Evolutionary conservation across 2,797 vertebrate species (phyloP), one percentile per base, ranked within the genome.

Genomic region (Neolamprologus multifasciatus): DNA sequence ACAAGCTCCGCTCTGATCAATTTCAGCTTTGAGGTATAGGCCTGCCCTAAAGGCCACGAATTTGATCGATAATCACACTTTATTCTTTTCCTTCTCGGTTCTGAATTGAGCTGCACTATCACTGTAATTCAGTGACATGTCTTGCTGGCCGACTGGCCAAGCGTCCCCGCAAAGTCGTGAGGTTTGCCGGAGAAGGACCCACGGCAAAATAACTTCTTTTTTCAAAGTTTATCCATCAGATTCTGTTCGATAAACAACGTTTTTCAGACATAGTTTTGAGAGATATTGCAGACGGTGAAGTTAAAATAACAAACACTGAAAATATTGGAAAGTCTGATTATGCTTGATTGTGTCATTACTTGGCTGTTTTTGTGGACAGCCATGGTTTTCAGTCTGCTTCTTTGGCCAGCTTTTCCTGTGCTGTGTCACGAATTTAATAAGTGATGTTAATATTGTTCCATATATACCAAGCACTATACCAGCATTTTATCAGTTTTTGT

Each of bases 1-100:
- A 4, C 1, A 2, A 36, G 64, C 55, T 81, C 64, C 14, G 26
- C 77, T 78, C 7, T 54, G 79, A 88, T 92, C 84, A 88, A 43
- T 89, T 90, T 36, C 17, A 40, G 77, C 51, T 69, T 40, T 8
- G 26, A 64, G 54, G 84, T 26, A 76, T 76, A 50, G 26, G 17
- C 45, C 45, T 76, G 26, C 71, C 71, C 26, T n/a, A 50, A 33
- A 76, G 3, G 43, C 31, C 54, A 40, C 51, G 38, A 64, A 87
- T 86, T 51, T 82, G 45, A 91, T 85, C 33, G 59, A n/a, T 38
- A 78, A 40, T 86, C n/a, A 12, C 33, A 87, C 74, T 89, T 7
- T 40, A 48, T 31, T 86, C 26, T 69, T n/a, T 36, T 50, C 26
- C n/a, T 12, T 14, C 3, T 6, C 5, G 36, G 43, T 80, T 76